These are phyloP conservation scores for Perizoma flavofasciatum DNA, from an alignment of 2,888 invertebrate species.

Conservation along the genomic window DNA sequence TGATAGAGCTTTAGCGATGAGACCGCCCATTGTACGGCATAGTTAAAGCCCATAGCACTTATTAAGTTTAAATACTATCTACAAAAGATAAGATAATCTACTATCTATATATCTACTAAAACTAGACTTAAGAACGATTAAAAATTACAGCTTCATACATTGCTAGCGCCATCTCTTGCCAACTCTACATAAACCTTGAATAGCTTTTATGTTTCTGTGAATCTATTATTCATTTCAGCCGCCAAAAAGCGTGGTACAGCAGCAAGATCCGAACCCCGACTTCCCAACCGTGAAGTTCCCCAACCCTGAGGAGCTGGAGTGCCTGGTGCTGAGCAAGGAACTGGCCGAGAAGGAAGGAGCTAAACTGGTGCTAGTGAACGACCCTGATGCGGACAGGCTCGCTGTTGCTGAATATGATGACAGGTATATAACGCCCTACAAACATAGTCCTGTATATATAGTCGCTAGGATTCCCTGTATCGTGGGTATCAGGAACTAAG, in stretches of 20 bases:
- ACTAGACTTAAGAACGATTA: too few relatives aligned
- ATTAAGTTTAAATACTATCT: too few relatives aligned
- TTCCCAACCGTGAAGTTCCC: slow-evolving; percentile 99
- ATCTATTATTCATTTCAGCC: slow-evolving; percentile 65
- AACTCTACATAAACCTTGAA: too few relatives aligned
- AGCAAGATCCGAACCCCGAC: slow-evolving; percentile 96
- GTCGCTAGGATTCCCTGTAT: not conserved
- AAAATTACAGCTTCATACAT: too few relatives aligned
- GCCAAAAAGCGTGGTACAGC: slow-evolving; percentile 87
- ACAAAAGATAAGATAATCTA: too few relatives aligned
- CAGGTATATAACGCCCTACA: slow-evolving; percentile 64
- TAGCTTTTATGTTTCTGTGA: too few relatives aligned
- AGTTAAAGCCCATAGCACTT: too few relatives aligned
- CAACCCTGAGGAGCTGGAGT: slow-evolving; percentile 97
- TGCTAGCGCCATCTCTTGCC: too few relatives aligned
- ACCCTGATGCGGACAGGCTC: slow-evolving; percentile 98
- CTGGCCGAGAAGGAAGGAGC: slow-evolving; percentile 89
- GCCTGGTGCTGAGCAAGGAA: slow-evolving; percentile 89
- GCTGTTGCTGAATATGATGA: slow-evolving; percentile 94
- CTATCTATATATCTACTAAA: too few relatives aligned
- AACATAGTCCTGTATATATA: slow-evolving; percentile 3
- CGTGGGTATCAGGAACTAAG: too few relatives aligned
- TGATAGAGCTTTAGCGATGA: too few relatives aligned
- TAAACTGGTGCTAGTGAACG: slow-evolving; percentile 95
- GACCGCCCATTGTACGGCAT: too few relatives aligned